These are phyloP conservation scores for Tetheella fluctuosa DNA, from an alignment of 2,888 invertebrate genomes.

Conservation along the genomic window DNA sequence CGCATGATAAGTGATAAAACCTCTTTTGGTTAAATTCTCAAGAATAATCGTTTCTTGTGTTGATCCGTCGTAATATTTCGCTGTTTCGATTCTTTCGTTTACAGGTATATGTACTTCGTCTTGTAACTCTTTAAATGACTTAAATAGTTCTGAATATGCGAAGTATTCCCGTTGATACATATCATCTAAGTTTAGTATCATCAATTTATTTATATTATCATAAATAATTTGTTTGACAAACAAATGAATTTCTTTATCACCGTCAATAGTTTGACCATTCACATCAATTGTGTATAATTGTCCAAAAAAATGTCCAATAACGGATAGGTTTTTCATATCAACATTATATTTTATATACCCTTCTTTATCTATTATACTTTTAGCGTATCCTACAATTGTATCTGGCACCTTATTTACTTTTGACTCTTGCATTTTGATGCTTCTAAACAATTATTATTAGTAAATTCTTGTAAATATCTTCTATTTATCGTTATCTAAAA, in stretches of 20 bases:
- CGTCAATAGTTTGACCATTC: constrained; percentile 47
- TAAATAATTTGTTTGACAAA: constrained; percentile 54
- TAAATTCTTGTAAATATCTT: background rate
- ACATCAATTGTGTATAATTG: constrained; percentile 49
- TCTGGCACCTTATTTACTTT: constrained; percentile 17
- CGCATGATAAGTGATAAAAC: constrained; percentile 48
- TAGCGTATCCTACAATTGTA: constrained; percentile 36
- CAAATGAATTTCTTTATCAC: constrained; percentile 49
- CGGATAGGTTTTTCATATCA: constrained; percentile 31
- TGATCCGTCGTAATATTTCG: constrained; percentile 49
- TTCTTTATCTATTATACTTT: constrained; percentile 38
- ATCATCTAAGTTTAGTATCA: constrained; percentile 33
- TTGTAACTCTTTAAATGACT: constrained; percentile 51
- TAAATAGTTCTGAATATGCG: constrained; percentile 51
- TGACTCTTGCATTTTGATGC: background rate
- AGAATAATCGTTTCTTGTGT: constrained; percentile 49
- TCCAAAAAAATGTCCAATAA: constrained; percentile 57
- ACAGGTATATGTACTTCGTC: constrained; percentile 46
- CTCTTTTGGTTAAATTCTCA: constrained; percentile 54
- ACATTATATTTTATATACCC: constrained; percentile 37
- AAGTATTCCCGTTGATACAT: constrained; percentile 48
- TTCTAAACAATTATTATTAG: background rate
- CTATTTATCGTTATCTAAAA: background rate
- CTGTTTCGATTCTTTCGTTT: constrained; percentile 47
- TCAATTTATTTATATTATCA: constrained; percentile 26